Conservation (phyloP, 2,113 vertebrate genomes). For the Gnathonemus echidnorhynchus region DNA sequence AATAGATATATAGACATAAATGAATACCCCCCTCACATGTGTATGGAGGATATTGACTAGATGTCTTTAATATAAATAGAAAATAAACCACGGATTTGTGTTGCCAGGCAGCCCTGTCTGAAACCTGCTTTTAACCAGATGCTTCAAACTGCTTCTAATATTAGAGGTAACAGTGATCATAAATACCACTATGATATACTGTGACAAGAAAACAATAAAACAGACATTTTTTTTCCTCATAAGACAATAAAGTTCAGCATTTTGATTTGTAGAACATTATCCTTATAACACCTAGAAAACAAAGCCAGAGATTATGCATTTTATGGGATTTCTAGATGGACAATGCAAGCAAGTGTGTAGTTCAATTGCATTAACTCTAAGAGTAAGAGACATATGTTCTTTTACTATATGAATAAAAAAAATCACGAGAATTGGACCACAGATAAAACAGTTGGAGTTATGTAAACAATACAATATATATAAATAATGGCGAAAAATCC, state of each 20-base stretch:
- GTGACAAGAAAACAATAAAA: not conserved
- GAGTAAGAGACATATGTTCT: not conserved
- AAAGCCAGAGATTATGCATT: not conserved
- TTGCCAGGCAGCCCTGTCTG: not conserved
- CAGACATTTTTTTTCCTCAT: not conserved
- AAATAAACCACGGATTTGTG: not conserved
- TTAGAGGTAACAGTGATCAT: not conserved
- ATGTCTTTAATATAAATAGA: not conserved
- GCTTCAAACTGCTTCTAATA: not conserved
- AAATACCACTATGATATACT: not conserved
- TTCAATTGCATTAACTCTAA: not conserved
- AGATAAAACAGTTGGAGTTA: not conserved
- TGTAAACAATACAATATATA: not conserved
- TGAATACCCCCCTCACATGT: not conserved
- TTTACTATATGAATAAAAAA: not conserved
- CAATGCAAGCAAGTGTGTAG: not conserved
- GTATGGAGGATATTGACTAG: not conserved
- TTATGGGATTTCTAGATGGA: not conserved
- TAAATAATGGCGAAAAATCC: not conserved
- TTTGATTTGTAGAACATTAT: not conserved
- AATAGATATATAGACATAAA: not conserved
- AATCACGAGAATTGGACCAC: not conserved
- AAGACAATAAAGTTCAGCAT: not conserved
- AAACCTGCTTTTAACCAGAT: not conserved
- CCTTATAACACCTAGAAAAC: not conserved